Percentiles rank a stretch among this genome's conserved stretches.
phyloP scores from a whole-genome alignment of 2,113 vertebrate species.

The Pedetes capensis region DNA sequence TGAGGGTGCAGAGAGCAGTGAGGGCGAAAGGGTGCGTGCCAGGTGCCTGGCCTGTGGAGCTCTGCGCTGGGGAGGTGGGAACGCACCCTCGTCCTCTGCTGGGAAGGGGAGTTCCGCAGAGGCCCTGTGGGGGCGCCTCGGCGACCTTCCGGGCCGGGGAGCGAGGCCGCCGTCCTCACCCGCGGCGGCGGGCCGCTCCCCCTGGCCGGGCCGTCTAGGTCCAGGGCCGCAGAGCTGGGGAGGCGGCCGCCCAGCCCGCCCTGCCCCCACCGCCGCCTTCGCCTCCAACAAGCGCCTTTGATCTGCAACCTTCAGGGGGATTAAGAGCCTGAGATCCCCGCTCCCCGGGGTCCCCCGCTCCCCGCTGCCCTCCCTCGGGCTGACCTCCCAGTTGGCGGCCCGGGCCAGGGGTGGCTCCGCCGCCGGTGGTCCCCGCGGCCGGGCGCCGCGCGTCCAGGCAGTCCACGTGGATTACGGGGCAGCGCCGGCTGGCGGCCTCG shows the following conservation, averaged over 20 bases:
- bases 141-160: neutral
- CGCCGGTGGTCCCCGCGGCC: slow-evolving; percentile 69
- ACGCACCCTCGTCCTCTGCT: neutral
- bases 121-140: neutral
- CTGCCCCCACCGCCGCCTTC: neutral
- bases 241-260: neutral
- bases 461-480: slow-evolving; percentile 60
- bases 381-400: slow-evolving; percentile 68
- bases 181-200: neutral
- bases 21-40: neutral
- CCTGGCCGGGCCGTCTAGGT: neutral
- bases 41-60: neutral
- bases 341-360: slow-evolving; percentile 63
- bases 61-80: neutral
- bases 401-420: slow-evolving; percentile 48
- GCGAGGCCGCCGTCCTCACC: neutral
- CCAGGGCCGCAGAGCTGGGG: neutral
- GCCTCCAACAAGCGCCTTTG: slow-evolving; percentile 59
- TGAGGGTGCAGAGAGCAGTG: neutral
- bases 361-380: slow-evolving; percentile 61
- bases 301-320: slow-evolving; percentile 73
- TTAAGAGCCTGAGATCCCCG: slow-evolving; percentile 67
- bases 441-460: slow-evolving; percentile 58
- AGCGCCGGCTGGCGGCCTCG: neutral
- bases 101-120: neutral